Base-by-base conservation (phyloP, 2,797 vertebrate species). In the Hapalemur alaotrensis region DNA sequence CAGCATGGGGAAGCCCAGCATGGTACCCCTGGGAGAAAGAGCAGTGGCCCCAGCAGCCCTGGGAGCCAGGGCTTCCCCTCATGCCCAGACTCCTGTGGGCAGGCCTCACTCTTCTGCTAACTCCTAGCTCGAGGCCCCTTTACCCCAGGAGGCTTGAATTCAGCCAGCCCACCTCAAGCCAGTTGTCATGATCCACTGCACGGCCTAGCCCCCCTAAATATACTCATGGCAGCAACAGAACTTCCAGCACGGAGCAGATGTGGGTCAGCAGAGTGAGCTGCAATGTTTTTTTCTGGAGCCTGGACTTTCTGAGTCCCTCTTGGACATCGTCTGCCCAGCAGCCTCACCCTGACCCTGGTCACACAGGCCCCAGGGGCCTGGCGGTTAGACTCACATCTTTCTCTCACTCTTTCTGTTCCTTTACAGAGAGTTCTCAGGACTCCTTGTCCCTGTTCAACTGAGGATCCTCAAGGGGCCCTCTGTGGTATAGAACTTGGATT, bases 21-120 rank as follows among this genome's bases (percentile, higher is more conserved):
- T 41, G 25, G 20, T 32, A 59, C 41, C 1, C 3, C 43, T 17
- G 32, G 25, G 20, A 75, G 46, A 15, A 81, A 54, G 41, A 54
- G 59, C 4, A 43, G 32, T 32, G 4, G 20, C 90, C 48, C 46
- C 25, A 35, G 30, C 5, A 10, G 25, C 57, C 46, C 35, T 38
- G 61, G 32, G 38, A 9, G 61, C 41, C 12, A 2, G 0, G 41
- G 5, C 46, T 85, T 12, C 12, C 7, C 4, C 13, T n/a, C 23
- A 15, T 0, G 4, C 30, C 43, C 38, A 46, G 59, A 65, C 63
- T 48, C 8, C 30, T 0, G 0, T 32, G 20, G 13, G 50, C 2
- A 2, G 8, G 13, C 32, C 32, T 41, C 80, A 30, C 61, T 63
- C 18, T 6, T 22, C 25, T 32, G 35, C 15, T 18, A 38, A 50